Conservation (phyloP, 2,888 invertebrate species). For the Calliphora vomitoria region DNA sequence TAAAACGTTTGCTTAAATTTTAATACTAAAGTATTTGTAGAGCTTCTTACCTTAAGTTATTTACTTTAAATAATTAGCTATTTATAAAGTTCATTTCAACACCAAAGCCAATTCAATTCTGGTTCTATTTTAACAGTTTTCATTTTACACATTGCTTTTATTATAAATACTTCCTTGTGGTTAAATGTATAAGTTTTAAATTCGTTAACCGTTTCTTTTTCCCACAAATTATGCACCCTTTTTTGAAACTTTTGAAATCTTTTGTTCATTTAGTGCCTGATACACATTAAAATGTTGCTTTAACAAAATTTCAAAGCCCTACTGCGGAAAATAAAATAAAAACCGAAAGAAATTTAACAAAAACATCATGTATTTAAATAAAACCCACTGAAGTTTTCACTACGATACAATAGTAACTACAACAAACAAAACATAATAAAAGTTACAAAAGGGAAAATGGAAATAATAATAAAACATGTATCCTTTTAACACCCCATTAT, state of each 20-base stretch:
- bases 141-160: too few species aligned
- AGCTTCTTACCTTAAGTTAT: too few species aligned
- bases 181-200: slow-evolving; percentile 5
- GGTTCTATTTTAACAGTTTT: too few species aligned
- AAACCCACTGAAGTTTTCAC: neutral
- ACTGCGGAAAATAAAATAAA: neutral
- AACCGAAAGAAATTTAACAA: neutral
- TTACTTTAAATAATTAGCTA: too few species aligned
- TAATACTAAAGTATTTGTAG: too few species aligned
- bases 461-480: slow-evolving; percentile 39
- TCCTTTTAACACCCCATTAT: slow-evolving; percentile 62
- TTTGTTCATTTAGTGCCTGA: slow-evolving; percentile 4
- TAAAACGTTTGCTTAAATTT: too few species aligned
- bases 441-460: neutral
- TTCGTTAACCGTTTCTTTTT: neutral
- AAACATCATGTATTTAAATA: slow-evolving; percentile 11
- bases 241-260: slow-evolving; percentile 1
- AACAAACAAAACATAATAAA: slow-evolving; percentile 8
- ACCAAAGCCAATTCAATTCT: too few species aligned
- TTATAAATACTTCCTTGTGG: neutral
- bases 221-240: neutral
- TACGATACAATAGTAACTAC: neutral
- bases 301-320: neutral
- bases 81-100: too few species aligned
- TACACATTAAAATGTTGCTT: slow-evolving; percentile 4